Conservation (phyloP, 2,888 invertebrate genomes). For the Diarsia brunnea region DNA sequence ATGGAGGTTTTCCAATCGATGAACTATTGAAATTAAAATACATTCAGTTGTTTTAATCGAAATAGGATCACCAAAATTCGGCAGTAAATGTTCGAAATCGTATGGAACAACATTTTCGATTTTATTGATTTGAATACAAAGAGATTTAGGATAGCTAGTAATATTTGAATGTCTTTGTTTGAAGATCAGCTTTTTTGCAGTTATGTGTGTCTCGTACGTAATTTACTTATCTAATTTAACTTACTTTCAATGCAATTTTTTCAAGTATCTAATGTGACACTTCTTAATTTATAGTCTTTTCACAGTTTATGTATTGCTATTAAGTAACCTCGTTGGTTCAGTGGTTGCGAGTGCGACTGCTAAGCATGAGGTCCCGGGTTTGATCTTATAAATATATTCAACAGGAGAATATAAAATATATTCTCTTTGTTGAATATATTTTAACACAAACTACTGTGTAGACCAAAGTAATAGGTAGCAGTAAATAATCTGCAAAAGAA, state of each 20-base stretch:
- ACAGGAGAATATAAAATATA: no score
- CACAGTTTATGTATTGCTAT: neutral
- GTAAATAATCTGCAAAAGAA: neutral
- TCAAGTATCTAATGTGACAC: neutral
- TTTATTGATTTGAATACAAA: no score
- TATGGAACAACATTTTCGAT: no score
- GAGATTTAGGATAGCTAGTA: no score
- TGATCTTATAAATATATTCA: no score
- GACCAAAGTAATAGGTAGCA: neutral
- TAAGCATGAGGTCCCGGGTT: no score
- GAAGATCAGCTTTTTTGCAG: no score
- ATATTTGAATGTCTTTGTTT: no score
- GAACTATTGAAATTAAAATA: neutral
- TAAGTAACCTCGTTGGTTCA: neutral
- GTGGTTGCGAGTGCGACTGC: neutral
- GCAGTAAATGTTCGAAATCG: neutral
- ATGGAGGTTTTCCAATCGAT: slow-evolving; percentile 7
- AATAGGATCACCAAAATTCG: neutral
- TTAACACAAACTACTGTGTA: neutral
- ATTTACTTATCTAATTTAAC: no score
- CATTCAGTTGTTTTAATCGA: slow-evolving; percentile 1
- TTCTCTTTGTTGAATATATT: no score
- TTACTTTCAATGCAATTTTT: neutral
- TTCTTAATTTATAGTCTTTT: neutral
- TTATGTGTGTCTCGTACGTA: no score